Evolutionary conservation across 2,888 invertebrate species (phyloP).

Genomic region (Metallyticus violacea): DNA sequence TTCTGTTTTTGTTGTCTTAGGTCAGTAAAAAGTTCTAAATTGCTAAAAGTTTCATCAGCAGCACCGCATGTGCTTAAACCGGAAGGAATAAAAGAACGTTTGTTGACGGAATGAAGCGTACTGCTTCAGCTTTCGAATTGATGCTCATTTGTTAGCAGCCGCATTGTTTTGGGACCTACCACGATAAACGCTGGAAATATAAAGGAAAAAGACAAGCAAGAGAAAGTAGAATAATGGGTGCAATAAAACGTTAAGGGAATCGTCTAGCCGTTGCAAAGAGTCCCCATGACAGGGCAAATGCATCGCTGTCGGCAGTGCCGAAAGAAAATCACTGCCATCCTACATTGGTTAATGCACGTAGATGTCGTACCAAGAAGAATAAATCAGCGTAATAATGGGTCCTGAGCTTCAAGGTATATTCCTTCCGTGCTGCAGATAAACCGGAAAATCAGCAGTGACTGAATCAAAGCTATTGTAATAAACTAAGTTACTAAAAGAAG

Average conservation of each 20-base stretch:
- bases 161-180: background rate
- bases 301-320: background rate
- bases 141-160: no score
- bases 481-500: no score
- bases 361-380: background rate
- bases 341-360: background rate
- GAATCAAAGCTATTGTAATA: no score
- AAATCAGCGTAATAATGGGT: background rate
- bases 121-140: no score
- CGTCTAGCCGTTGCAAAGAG: no score
- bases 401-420: background rate
- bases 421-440: background rate
- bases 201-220: no score
- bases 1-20: no score
- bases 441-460: background rate
- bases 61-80: no score
- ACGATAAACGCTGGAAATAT: background rate
- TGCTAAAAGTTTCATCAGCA: no score
- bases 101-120: no score
- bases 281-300: background rate
- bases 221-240: background rate
- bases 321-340: background rate
- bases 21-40: no score
- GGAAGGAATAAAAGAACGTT: no score
- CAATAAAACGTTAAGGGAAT: background rate